Base-by-base conservation (phyloP, 2,113 vertebrate genomes). In the Smithornis capensis region DNA sequence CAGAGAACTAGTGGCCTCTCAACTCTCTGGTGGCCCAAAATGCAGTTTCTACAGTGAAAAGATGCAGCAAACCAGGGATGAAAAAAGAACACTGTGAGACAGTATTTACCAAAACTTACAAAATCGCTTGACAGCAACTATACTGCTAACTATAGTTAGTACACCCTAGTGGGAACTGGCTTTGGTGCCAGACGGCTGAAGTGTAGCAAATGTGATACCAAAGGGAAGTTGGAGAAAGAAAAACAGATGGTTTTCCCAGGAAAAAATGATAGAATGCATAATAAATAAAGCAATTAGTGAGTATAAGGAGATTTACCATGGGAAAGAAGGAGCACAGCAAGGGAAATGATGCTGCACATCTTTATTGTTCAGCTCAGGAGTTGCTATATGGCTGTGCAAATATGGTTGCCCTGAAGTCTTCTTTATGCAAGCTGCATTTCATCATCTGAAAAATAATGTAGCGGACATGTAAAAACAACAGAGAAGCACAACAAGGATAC, bases 161-260 rank as follows among this genome's bases (percentile, higher is more conserved):
- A 25, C 27, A 35, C 10, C 4, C 23, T 31, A 63, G 9, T 0
- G 1, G 40, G 28, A 67, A 24, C 27, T 4, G 17, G 25, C 35
- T 57, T 40, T 71, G 25, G 17, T 45, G n/a, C 21, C 52, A 1
- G 5, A 63, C 52, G 37, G 12, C 37, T 70, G 42, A 19, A 27
- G 12, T 10, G 19, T 33, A 68, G 62, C 27, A 59, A 77, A 59
- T 22, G 9, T 10, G 21, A 53, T 73, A 22, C 10, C 17, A 42
- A 19, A 50, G 23, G 15, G 59, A 73, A 52, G 7, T n/a, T 40
- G 23, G 35, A 38, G 44, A 83, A 83, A 73, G 44, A 83, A 87
- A 73, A 59, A 29, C 6, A 55, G 7, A 27, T 47, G 7, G 17
- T 9, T 86, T 73, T 7, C n/a, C 3, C 9, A 55, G 47, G 42